phyloP scores from a whole-genome alignment of 2,113 vertebrate genomes.

The Pimephales promelas region DNA sequence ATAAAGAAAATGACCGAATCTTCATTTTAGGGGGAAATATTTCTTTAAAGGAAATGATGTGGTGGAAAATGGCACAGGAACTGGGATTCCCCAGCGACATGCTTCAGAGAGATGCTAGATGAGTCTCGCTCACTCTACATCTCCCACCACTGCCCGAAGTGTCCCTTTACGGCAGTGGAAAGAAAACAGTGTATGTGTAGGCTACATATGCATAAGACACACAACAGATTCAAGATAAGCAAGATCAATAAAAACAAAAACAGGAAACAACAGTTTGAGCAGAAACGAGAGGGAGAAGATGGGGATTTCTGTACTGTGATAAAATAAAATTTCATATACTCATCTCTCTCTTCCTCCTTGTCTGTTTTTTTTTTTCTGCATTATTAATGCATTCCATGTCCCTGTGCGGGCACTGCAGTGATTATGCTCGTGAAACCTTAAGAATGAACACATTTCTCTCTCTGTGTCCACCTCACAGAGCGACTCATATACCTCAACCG shows the following conservation, averaged over 20 bases:
- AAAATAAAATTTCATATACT: neutral
- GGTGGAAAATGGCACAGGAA: slow-evolving; percentile 8
- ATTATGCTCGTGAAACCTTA: slow-evolving; percentile 41
- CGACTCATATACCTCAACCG: slow-evolving; percentile 19
- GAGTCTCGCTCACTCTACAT: neutral
- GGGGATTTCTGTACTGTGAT: neutral
- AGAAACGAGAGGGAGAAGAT: neutral
- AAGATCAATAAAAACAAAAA: neutral
- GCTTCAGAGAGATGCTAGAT: slow-evolving; percentile 28
- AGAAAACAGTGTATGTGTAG: neutral
- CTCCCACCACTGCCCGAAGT: neutral
- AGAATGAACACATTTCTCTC: slow-evolving; percentile 36
- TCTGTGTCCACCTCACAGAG: slow-evolving; percentile 15
- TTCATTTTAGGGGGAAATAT: neutral
- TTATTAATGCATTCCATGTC: slow-evolving; percentile 36
- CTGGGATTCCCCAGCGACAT: slow-evolving; percentile 28
- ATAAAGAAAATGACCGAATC: neutral
- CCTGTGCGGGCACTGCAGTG: slow-evolving; percentile 38
- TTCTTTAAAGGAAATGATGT: slow-evolving; percentile 8
- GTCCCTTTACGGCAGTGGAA: neutral
- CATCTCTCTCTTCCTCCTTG: neutral
- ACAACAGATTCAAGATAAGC: neutral
- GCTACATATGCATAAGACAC: neutral
- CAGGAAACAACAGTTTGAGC: neutral
- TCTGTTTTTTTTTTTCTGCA: slow-evolving; percentile 36